These are phyloP conservation scores for Theocolax elegans DNA, from an alignment of 1,140 invertebrate species.

Conservation along the genomic window DNA sequence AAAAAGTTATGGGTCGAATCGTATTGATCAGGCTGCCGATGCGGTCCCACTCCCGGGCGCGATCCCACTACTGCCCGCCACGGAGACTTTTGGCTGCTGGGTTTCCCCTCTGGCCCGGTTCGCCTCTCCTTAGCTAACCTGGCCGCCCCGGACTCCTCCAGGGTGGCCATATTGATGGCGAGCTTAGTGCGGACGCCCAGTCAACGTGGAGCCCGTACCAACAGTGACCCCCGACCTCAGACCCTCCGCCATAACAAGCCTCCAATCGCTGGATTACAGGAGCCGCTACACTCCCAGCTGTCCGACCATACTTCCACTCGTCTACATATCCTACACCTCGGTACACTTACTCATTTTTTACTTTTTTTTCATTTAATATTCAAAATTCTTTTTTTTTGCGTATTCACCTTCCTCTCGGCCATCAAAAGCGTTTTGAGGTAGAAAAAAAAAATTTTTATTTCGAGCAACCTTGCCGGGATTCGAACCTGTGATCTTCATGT, in stretches of 20 bases:
- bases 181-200: constrained; percentile 88
- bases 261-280: constrained; percentile 94
- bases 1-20: constrained; percentile 83
- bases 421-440: too few relatives aligned
- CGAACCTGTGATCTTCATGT: too few relatives aligned
- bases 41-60: constrained; percentile 90
- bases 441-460: too few relatives aligned
- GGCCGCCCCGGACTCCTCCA: constrained; percentile 81
- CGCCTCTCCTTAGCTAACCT: constrained; percentile 94
- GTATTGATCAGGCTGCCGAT: constrained; percentile 85
- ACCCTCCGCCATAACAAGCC: constrained; percentile 83
- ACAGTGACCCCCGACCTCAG: constrained; percentile 84
- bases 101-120: constrained; percentile 95
- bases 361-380: not conserved
- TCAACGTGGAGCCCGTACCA: constrained; percentile 76
- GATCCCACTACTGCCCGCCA: constrained; percentile 96
- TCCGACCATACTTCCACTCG: constrained; percentile 20
- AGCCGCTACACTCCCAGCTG: constrained; percentile 88
- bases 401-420: too few relatives aligned
- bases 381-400: too few relatives aligned
- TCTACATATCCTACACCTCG: constrained; percentile 38
- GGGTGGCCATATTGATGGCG: constrained; percentile 90
- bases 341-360: not conserved
- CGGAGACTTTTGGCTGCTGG: constrained; percentile 96
- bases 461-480: too few relatives aligned